Evolutionary conservation across 1,140 invertebrate species (phyloP).

Genomic region (Eufriesea mexicana): DNA sequence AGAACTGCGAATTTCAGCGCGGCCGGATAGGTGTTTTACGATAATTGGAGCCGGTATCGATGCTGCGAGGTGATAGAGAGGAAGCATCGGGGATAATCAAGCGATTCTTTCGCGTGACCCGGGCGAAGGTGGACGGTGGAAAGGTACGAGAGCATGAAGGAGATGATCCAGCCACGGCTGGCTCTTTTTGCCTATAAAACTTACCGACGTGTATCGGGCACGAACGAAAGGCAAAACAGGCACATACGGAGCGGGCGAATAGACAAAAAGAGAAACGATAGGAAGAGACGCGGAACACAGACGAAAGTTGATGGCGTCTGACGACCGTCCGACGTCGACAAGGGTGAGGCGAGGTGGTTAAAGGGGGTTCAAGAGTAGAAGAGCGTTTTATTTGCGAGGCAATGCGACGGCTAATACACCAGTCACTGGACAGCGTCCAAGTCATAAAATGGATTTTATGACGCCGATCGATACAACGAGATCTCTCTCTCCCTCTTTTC

Average conservation of each 20-base stretch:
- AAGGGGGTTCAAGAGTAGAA: constrained; percentile 76
- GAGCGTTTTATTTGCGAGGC: constrained; percentile 78
- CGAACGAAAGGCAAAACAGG: constrained; percentile 30
- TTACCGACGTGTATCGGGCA: constrained; percentile 52
- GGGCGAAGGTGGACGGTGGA: neutral
- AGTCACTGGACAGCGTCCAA: constrained; percentile 82
- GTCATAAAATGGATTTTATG: constrained; percentile 82
- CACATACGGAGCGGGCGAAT: constrained; percentile 26
- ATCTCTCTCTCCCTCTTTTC: constrained; percentile 73
- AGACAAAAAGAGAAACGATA: constrained; percentile 27
- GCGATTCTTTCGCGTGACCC: constrained; percentile 19
- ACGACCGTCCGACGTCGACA: constrained; percentile 65
- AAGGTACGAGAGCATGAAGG: constrained; percentile 55
- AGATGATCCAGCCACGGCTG: constrained; percentile 31
- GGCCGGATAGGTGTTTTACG: neutral
- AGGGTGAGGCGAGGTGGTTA: constrained; percentile 66
- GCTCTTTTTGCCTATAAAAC: constrained; percentile 57
- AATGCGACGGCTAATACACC: constrained; percentile 80
- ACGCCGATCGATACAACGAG: constrained; percentile 81
- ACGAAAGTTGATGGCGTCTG: constrained; percentile 70
- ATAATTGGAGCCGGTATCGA: neutral
- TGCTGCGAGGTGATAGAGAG: neutral
- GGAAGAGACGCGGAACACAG: constrained; percentile 55
- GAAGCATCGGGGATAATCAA: constrained; percentile 18
- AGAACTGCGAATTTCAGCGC: neutral